Percentiles rank a stretch among this genome's conserved stretches.
Evolutionary conservation across 2,888 invertebrate species (phyloP).

Genomic region (Ditula angustiorana): DNA sequence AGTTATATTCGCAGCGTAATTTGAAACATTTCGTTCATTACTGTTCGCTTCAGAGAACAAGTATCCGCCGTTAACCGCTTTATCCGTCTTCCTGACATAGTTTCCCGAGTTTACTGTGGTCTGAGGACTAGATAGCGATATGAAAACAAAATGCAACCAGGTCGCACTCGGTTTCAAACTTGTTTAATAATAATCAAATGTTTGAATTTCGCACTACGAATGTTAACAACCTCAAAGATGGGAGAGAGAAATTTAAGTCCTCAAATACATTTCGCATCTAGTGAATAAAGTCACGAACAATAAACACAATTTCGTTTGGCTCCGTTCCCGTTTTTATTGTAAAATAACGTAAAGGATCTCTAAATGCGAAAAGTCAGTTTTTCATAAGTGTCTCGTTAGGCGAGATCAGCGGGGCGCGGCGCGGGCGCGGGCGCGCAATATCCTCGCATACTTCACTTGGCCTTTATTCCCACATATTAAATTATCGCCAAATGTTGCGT

Average conservation of each 20-base stretch:
- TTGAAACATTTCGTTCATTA: conserved; percentile 35
- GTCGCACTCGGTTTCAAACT: conserved; percentile 23
- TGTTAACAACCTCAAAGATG: not conserved
- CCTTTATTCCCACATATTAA: conserved; percentile 70
- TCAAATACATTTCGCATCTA: not conserved
- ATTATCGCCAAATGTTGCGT: conserved; percentile 74
- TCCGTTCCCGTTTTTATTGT: conserved; percentile 15
- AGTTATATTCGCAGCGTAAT: conserved; percentile 17
- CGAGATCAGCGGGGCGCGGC: conserved; percentile 31
- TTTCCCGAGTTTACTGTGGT: conserved; percentile 25
- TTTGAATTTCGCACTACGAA: not conserved
- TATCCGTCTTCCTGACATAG: conserved; percentile 35
- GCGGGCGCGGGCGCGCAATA: conserved; percentile 42
- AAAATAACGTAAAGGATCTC: conserved; percentile 37
- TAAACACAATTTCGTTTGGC: not conserved
- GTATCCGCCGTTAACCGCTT: conserved; percentile 35
- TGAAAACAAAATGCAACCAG: conserved; percentile 32
- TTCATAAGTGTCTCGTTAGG: conserved; percentile 50
- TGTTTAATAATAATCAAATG: not conserved
- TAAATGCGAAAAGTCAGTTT: conserved; percentile 43
- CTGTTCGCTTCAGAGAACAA: conserved; percentile 30
- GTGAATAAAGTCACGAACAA: too few relatives aligned
- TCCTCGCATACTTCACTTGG: conserved; percentile 47
- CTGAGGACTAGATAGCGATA: conserved; percentile 20
- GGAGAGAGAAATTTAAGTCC: not conserved